Base-by-base conservation (phyloP, 2,888 invertebrate species). In the Epistrophella euchroma region DNA sequence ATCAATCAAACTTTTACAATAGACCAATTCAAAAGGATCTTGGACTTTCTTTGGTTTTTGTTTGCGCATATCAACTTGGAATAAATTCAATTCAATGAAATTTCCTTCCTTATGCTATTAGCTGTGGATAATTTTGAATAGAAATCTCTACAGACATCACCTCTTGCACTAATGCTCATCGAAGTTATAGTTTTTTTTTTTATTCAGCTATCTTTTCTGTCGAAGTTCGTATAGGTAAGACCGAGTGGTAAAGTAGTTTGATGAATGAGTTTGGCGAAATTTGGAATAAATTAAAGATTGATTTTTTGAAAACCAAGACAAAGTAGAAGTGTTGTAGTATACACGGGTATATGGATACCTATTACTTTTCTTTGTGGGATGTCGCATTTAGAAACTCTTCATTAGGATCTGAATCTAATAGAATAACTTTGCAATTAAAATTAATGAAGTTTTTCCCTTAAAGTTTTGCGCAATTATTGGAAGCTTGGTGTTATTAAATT, bases 401-500 rank as follows among this genome's bases (percentile, higher is more conserved):
- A 82, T 82, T 82, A 74, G 74, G 50, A 40, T 74, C 64, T 58
- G 35, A 60, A 52, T 71, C 77, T 73, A 77, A 86, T 70, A 64
- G 77, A 86, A 82, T 58, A 77, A 77, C 43, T 77, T 73, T 86
- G 81, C 82, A 82, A 86, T 86, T 86, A 82, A 86, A 82, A 83
- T 83, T 78, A 83, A 78, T 83, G 85, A 85, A 76, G 76, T 85
- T 81, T 76, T 81, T 37, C 75, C 17, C 58, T 68, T 5, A 66
- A 47, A 25, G 35, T 58, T 32, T 32, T 32, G 6, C 9, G 0
- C 1, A 32, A 32, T n/a, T n/a, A 32, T 32, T 32, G 9, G 9
- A 32, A 9, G 32, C 5, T 32, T 32, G 6, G 32, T 0, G 32
- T 32, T 32, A 32, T 7, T 32, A 32, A 32, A 32, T 32, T 6